Evolutionary conservation across 1,140 invertebrate genomes (phyloP).

Genomic region (Glomeris maerens): DNA sequence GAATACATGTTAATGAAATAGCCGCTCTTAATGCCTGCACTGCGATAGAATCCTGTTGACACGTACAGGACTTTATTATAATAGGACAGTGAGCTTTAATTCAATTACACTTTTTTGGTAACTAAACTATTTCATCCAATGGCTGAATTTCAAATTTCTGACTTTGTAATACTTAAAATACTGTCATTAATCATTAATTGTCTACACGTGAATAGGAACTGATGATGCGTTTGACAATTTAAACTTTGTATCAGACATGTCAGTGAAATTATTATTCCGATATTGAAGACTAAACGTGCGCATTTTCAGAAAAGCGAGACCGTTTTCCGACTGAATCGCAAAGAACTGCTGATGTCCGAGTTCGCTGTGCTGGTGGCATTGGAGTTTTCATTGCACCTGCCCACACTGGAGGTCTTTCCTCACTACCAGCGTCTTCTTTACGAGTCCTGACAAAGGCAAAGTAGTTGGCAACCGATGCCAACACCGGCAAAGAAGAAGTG

Average conservation of each 20-base stretch:
- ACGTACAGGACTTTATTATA: too few relatives aligned
- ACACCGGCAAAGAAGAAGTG: too few relatives aligned
- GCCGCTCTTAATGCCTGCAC: too few relatives aligned
- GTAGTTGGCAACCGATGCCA: too few relatives aligned
- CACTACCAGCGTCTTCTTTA: constrained; percentile 86
- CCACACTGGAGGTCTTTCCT: constrained; percentile 77
- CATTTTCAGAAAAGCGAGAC: constrained; percentile 81
- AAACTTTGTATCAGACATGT: too few relatives aligned
- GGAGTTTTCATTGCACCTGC: constrained; percentile 84
- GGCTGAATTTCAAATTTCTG: constrained; percentile 11
- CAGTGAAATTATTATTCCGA: too few relatives aligned
- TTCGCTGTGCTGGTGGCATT: constrained; percentile 87
- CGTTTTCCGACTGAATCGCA: constrained; percentile 75
- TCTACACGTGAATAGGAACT: too few relatives aligned
- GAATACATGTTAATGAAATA: too few relatives aligned
- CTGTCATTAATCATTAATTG: too few relatives aligned
- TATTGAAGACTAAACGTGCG: too few relatives aligned
- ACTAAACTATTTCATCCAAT: constrained; percentile 5
- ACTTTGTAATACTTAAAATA: constrained; percentile 10
- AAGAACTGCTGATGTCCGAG: constrained; percentile 78
- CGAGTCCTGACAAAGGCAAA: constrained; percentile 49
- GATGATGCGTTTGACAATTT: too few relatives aligned
- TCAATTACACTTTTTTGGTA: constrained; percentile 10
- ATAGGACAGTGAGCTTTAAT: constrained; percentile 3
- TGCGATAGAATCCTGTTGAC: too few relatives aligned